Evolutionary conservation across 2,113 vertebrate species (phyloP).

Genomic region (Dryoscopus gambensis): DNA sequence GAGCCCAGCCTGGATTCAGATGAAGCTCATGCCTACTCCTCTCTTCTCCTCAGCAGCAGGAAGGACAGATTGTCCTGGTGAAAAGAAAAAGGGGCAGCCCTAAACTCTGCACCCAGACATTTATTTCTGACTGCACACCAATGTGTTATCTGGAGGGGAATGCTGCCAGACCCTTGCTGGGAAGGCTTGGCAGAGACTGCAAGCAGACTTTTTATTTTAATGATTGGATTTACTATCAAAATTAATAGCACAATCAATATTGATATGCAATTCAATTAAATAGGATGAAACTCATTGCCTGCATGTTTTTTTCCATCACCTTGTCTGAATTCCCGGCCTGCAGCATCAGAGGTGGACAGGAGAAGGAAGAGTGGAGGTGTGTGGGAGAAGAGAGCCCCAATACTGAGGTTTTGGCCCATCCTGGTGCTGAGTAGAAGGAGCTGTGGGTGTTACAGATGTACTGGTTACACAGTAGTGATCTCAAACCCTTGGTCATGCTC

Average conservation of each 20-base stretch:
- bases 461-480: not conserved
- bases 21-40: not conserved
- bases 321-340: not conserved
- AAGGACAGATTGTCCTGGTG: not conserved
- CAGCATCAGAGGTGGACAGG: not conserved
- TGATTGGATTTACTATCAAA: slow-evolving; percentile 47
- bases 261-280: slow-evolving; percentile 57
- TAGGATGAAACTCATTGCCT: slow-evolving; percentile 6
- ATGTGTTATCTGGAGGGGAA: not conserved
- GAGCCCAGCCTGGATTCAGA: not conserved
- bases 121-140: not conserved
- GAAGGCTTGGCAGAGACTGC: slow-evolving; percentile 12
- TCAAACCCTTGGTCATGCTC: accelerated
- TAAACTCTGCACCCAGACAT: not conserved
- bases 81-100: not conserved
- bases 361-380: not conserved
- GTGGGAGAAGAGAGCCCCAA: not conserved
- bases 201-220: not conserved
- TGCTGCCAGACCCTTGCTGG: not conserved
- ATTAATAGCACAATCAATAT: slow-evolving; percentile 60
- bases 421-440: not conserved
- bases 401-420: not conserved
- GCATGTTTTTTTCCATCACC: not conserved
- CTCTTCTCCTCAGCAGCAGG: not conserved
- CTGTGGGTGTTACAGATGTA: not conserved